Percentiles rank a stretch among this genome's conserved stretches.
phyloP scores from a whole-genome alignment of 2,888 invertebrate species.

The Dorcus parallelipipedus region DNA sequence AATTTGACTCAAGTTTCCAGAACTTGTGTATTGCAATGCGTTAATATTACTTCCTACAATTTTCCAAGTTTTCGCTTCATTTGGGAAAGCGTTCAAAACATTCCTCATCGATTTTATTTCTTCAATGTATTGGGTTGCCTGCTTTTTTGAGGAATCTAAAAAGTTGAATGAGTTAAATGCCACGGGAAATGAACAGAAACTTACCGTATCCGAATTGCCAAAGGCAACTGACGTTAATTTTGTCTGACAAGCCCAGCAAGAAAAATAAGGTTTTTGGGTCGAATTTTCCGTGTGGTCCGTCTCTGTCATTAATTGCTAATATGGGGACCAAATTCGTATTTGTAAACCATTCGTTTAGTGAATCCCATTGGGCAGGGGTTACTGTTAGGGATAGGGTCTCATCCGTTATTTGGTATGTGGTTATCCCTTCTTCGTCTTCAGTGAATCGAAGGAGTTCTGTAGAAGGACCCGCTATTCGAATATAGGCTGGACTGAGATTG shows the following conservation, averaged over 20 bases:
- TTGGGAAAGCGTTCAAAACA: slow-evolving; percentile 63
- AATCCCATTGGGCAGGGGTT: slow-evolving; percentile 42
- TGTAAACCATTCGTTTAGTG: slow-evolving; percentile 53
- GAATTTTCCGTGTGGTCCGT: slow-evolving; percentile 57
- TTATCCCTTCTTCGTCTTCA: slow-evolving; percentile 20
- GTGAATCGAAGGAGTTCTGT: slow-evolving; percentile 52
- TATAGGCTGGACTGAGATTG: slow-evolving; percentile 66
- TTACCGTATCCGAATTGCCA: slow-evolving; percentile 76
- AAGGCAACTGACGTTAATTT: slow-evolving; percentile 60
- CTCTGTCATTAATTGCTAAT: slow-evolving; percentile 63
- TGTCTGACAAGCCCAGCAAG: slow-evolving; percentile 66
- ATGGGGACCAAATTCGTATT: slow-evolving; percentile 62
- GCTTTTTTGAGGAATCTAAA: slow-evolving; percentile 55
- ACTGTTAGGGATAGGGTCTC: slow-evolving; percentile 33
- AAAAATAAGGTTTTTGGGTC: slow-evolving; percentile 64
- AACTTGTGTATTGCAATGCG: slow-evolving; percentile 7
- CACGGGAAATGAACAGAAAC: slow-evolving; percentile 20
- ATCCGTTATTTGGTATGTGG: slow-evolving; percentile 12
- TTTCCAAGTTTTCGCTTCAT: slow-evolving; percentile 54
- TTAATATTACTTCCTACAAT: slow-evolving; percentile 63
- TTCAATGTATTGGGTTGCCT: slow-evolving; percentile 57
- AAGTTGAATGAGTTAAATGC: slow-evolving; percentile 2
- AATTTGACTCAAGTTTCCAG: slow-evolving; percentile 31
- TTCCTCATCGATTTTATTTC: slow-evolving; percentile 62
- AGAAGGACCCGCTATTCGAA: slow-evolving; percentile 70